Evolutionary conservation across 2,888 invertebrate species (phyloP), one percentile per base, ranked within the genome.

Genomic region (Aporophyla lueneburgensis): DNA sequence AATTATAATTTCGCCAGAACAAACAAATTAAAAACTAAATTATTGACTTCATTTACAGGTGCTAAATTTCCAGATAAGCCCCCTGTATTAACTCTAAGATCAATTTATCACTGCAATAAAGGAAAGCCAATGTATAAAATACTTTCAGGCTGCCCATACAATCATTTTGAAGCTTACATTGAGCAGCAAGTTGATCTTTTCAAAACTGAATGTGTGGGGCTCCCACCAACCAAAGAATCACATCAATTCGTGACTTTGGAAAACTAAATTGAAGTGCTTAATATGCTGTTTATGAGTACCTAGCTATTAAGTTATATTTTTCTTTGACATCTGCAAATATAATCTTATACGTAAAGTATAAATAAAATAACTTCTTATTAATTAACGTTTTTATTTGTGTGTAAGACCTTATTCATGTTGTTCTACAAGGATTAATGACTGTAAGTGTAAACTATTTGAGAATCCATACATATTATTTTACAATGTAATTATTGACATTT

Each of bases 61-160:
- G 81, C 91, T 2, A 93, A 95, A 83, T 97, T 97, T 91, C 97
- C 97, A 12, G 95, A 95, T 67, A 97, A 97, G 77, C 93, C 94
- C 61, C 97, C 97, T 51, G 92, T 93, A 67, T 91, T 97, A 54
- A 95, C 92, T 5, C 87, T 97, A 7, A 92, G 96, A 78, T 97
- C 97, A 19, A 93, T 97, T n/a, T 97, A 97, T 90, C 97, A 97
- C 84, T 92, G 91, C 76, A 92, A 83, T 74, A 96, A 96, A 89
- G 96, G 96, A 49, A 96, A 94, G 87, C 96, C 96, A 0, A 94
- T 92, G 78, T 93, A 88, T 72, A 96, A 96, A 92, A 91, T 95
- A 10, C 90, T 97, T 21, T 85, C 93, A 33, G 85, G 90, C 19
- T 96, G 96, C 79, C 96, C 96, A 56, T 96, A 96, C 79, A 93